Evolutionary conservation across 2,797 vertebrate species (phyloP).

Genomic region (Diplodus sargus): DNA sequence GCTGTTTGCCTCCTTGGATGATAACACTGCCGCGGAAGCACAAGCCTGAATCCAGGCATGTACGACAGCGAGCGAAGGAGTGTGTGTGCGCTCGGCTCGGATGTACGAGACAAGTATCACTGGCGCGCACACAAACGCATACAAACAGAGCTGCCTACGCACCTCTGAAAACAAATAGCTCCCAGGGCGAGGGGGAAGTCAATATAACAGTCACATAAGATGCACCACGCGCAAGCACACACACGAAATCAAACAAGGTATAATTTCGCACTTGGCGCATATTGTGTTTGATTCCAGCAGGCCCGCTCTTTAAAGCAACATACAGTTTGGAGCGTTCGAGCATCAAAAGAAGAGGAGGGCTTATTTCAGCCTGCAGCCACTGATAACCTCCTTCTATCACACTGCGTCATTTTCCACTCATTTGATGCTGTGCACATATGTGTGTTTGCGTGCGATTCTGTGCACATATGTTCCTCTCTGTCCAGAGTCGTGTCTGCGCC

Average conservation of each 20-base stretch:
- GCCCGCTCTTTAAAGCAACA: constrained; percentile 34
- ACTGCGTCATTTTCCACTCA: constrained; percentile 56
- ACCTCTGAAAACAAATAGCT: constrained; percentile 73
- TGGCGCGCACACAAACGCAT: constrained; percentile 26
- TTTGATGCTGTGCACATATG: constrained; percentile 10
- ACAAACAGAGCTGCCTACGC: constrained; percentile 64
- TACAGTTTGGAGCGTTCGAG: constrained; percentile 6
- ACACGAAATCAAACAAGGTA: constrained; percentile 39
- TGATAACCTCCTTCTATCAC: constrained; percentile 74
- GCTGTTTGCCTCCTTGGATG: constrained; percentile 78
- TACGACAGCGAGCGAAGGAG: constrained; percentile 45
- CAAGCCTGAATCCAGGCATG: constrained; percentile 50
- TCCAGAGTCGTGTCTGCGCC: constrained; percentile 50
- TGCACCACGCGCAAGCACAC: not conserved
- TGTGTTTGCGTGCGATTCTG: constrained; percentile 27
- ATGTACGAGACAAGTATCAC: constrained; percentile 51
- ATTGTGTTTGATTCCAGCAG: constrained; percentile 20
- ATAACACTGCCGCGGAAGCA: constrained; percentile 66
- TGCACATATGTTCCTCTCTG: constrained; percentile 47
- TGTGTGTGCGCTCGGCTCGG: constrained; percentile 29
- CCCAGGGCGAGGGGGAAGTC: constrained; percentile 45
- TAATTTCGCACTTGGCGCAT: constrained; percentile 38
- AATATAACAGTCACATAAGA: constrained; percentile 40
- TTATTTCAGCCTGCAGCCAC: constrained; percentile 52
- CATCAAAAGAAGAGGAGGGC: constrained; percentile 1